Evolutionary conservation across 2,888 invertebrate genomes (phyloP), one percentile per base, ranked within the genome.

Genomic region (Oxyteleia sp.): DNA sequence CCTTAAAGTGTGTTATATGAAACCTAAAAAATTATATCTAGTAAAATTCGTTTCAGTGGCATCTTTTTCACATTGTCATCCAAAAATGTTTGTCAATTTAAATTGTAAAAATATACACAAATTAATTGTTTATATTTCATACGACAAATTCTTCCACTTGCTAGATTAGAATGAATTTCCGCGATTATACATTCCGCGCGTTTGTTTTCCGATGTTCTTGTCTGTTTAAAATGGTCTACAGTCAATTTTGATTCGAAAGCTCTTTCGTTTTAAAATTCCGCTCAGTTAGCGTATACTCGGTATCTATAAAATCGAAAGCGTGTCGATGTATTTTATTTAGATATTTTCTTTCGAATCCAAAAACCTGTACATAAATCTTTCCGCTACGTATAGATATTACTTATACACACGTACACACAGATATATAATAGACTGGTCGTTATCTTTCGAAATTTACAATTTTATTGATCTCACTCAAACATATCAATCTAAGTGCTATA

Each of bases 351-450:
- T n/a, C n/a, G n/a, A n/a, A n/a, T n/a, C n/a, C n/a, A n/a, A n/a
- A 51, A 63, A 53, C 53, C 53, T 63, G 72, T 63, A 72, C 26
- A 72, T 72, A 74, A 74, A 74, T 63, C 61, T 72, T 43, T 72
- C 7, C 57, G 13, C 5, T 61, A 29, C 18, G 29, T 49, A 53
- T 53, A 74, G 41, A 49, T 72, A n/a, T n/a, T 72, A 61, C 23
- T 8, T 51, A 72, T 26, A 69, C 57, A 69, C 47, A 15, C 38
- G 26, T 71, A 26, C 26, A 26, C 26, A 26, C 26, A n/a, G n/a
- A n/a, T n/a, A n/a, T n/a, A n/a, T n/a, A n/a, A n/a, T n/a, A n/a
- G n/a, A n/a, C n/a, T n/a, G n/a, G n/a, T n/a, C n/a, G 26, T 59
- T 43, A 45, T 13, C 29, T 4, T 35, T 71, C 49, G 20, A 32